These are phyloP conservation scores for Aptenodytes patagonicus DNA, from an alignment of 2,113 vertebrate species.

Conservation along the genomic window DNA sequence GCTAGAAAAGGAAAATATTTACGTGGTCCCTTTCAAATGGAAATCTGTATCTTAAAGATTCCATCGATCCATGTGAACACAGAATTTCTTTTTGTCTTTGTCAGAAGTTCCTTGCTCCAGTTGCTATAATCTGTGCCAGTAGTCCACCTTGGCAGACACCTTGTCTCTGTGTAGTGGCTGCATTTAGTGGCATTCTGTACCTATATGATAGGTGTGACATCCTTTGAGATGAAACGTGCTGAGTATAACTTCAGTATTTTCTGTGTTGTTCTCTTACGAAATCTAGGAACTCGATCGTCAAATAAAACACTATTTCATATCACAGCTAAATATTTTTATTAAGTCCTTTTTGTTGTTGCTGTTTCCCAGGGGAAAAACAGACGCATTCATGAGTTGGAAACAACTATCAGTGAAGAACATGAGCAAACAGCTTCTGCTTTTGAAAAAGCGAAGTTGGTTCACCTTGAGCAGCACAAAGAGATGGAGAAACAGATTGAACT, in stretches of 20 bases:
- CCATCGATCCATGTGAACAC: background rate
- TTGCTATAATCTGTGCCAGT: background rate
- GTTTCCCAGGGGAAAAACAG: slow-evolving; percentile 78
- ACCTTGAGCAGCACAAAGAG: slow-evolving; percentile 80
- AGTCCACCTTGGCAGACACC: background rate
- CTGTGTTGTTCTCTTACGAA: background rate
- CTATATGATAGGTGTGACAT: background rate
- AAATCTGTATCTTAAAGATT: background rate
- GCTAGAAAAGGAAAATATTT: background rate
- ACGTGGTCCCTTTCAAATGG: background rate
- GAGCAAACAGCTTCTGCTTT: slow-evolving; percentile 79
- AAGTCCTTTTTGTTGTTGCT: background rate
- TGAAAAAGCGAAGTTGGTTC: slow-evolving; percentile 79
- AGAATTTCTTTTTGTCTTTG: background rate
- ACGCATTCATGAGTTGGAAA: slow-evolving; percentile 79
- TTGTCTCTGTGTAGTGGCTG: background rate
- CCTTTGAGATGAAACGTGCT: background rate
- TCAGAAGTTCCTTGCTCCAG: background rate
- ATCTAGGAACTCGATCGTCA: background rate
- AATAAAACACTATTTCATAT: background rate
- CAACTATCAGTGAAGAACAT: slow-evolving; percentile 77
- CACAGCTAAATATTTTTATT: background rate
- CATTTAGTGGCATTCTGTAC: background rate
- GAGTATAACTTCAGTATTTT: background rate
- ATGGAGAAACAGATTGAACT: slow-evolving; percentile 83